These are phyloP conservation scores for Leptatherina wallacei DNA, from an alignment of 2,797 vertebrate species.

Conservation along the genomic window DNA sequence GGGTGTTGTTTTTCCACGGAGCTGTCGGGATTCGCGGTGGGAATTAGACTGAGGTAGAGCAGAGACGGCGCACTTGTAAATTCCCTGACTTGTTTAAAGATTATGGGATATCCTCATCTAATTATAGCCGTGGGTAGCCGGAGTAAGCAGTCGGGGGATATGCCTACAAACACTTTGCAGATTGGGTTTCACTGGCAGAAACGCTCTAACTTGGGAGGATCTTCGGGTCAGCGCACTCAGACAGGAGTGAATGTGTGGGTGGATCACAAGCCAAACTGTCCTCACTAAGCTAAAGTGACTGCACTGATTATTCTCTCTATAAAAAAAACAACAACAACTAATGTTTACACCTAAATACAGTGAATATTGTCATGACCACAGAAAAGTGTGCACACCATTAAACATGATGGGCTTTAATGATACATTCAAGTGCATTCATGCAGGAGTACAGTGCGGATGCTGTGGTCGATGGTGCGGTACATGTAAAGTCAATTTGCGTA, in stretches of 20 bases:
- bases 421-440: not conserved
- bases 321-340: not conserved
- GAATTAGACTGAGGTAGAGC: conserved; percentile 39
- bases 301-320: not conserved
- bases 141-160: conserved; percentile 46
- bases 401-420: not conserved
- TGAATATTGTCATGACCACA: not conserved
- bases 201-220: conserved; percentile 13
- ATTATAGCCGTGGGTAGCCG: conserved; percentile 58
- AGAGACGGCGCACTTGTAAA: conserved; percentile 19
- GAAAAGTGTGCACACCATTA: not conserved
- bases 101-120: conserved; percentile 70
- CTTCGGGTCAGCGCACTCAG: not conserved
- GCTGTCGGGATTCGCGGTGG: conserved; percentile 7
- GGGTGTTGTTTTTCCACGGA: conserved; percentile 19
- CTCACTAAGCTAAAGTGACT: not conserved
- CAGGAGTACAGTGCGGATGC: not conserved
- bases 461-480: conserved; percentile 7
- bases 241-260: not conserved
- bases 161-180: conserved; percentile 16
- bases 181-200: conserved; percentile 5
- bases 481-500: not conserved
- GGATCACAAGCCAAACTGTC: not conserved
- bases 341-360: not conserved
- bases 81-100: conserved; percentile 55